Evolutionary conservation across 2,888 invertebrate genomes (phyloP), one percentile per base, ranked within the genome.

Genomic region (Zele albiditarsus): DNA sequence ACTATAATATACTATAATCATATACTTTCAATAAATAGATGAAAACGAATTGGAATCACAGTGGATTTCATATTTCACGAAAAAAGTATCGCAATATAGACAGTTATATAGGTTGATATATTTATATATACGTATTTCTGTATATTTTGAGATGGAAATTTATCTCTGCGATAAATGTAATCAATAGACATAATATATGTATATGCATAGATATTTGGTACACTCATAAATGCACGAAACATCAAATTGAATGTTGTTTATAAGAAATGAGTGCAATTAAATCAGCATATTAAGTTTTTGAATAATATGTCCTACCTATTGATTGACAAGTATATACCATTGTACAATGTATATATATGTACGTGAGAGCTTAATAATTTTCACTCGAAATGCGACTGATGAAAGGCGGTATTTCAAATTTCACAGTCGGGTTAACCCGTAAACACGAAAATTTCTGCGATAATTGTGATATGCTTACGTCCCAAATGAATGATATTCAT

Each of bases 1-100:
- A 38, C 38, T 58, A 69, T 69, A 58, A 57, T 68, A 60, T 42
- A 42, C n/a, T n/a, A n/a, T n/a, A n/a, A n/a, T n/a, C n/a, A 42
- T 28, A 27, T 38, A 62, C 62, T 62, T 27, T 62, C 49, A 62
- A 33, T 62, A 53, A 53, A 53, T 53, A 53, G 20, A 53, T 20
- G 6, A 6, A n/a, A 53, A 2, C 20, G 20, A 53, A 53, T 23
- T 8, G 23, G n/a, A 53, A 53, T 53, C 20, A 23, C 20, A 53
- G 20, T 8, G n/a, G n/a, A 53, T 53, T 53, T 49, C n/a, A 20
- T 20, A 20, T 20, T 6, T 53, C 20, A 53, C 20, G 20, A 20
- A 20, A 4, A 4, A 20, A 53, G 20, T 20, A 53, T 53, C 53
- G 53, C 53, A 53, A 20, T 20, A 20, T 20, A 20, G 10, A 8